Conservation (phyloP, 64 coral and sea anemone species). For the Cladopsammia gracilis region DNA sequence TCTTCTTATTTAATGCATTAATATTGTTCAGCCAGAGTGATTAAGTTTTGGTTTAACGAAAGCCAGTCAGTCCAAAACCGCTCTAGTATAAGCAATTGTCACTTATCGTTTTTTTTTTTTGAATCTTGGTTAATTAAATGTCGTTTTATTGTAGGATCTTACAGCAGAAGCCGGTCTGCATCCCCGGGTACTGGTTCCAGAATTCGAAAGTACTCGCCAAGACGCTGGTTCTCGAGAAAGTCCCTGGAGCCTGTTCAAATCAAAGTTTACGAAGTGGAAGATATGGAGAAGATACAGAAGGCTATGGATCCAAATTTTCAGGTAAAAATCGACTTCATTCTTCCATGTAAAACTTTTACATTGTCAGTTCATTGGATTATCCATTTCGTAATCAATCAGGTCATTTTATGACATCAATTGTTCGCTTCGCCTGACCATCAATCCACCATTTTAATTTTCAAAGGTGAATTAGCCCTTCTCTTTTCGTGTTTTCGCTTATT, state of each 20-base stretch:
- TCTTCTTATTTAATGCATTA: no score
- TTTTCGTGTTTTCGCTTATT: background rate
- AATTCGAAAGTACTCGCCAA: constrained; percentile 60
- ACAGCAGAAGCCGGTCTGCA: constrained; percentile 17
- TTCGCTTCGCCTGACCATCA: no score
- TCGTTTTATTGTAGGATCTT: background rate
- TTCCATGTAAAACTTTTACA: no score
- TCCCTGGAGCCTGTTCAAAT: constrained; percentile 84
- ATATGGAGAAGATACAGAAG: constrained; percentile 73
- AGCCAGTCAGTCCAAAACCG: no score
- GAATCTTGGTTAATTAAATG: background rate
- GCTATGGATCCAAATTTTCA: constrained; percentile 15
- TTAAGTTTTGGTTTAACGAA: no score
- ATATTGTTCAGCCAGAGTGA: no score
- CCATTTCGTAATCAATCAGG: no score
- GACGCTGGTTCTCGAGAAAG: constrained; percentile 90
- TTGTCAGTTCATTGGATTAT: no score
- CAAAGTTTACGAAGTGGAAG: constrained; percentile 93
- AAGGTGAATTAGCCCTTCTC: no score
- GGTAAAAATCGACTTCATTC: background rate
- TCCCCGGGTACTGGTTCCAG: constrained; percentile 35
- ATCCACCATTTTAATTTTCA: no score
- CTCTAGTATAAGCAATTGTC: no score
- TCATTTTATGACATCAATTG: no score
- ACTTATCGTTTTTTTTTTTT: background rate